These are phyloP conservation scores for Sebastes baramenuke DNA, from an alignment of 2,797 vertebrate genomes.

Conservation along the genomic window DNA sequence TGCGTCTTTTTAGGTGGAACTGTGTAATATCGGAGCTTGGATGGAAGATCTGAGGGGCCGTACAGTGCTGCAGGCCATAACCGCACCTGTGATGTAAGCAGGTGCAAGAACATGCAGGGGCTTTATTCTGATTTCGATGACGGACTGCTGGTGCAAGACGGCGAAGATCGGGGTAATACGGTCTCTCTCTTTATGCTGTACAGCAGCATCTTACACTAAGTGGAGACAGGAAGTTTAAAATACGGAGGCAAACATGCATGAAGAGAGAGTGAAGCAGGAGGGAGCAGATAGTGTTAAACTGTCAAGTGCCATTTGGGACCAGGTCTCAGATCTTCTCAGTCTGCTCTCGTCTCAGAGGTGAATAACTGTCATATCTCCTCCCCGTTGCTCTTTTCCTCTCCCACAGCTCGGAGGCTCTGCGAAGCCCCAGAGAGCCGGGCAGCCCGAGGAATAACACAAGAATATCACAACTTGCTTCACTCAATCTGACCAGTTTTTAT, in stretches of 20 bases:
- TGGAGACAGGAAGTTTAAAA: background rate
- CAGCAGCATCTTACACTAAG: background rate
- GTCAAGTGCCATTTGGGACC: slow-evolving; percentile 58
- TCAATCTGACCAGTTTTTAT: slow-evolving; percentile 55
- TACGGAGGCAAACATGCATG: background rate
- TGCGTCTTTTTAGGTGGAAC: background rate
- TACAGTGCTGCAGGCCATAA: slow-evolving; percentile 16
- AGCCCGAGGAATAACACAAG: slow-evolving; percentile 58
- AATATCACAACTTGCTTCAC: slow-evolving; percentile 55
- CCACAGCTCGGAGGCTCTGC: slow-evolving; percentile 53
- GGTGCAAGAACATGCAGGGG: slow-evolving; percentile 42
- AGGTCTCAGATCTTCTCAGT: slow-evolving; percentile 57
- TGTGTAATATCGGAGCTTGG: slow-evolving; percentile 2
- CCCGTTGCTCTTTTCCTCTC: slow-evolving; percentile 49
- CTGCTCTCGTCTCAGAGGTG: slow-evolving; percentile 58
- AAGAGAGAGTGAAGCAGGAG: background rate
- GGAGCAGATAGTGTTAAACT: slow-evolving; percentile 48
- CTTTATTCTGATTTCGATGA: slow-evolving; percentile 20
- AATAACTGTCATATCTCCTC: slow-evolving; percentile 63
- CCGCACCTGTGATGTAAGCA: slow-evolving; percentile 61
- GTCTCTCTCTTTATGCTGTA: background rate
- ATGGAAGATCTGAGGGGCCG: slow-evolving; percentile 20
- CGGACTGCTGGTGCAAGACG: slow-evolving; percentile 38
- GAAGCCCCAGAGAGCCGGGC: slow-evolving; percentile 55
- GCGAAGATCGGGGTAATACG: background rate